These are phyloP conservation scores for Butastur rufipennis DNA, from an alignment of 2,113 vertebrate species.

Conservation along the genomic window DNA sequence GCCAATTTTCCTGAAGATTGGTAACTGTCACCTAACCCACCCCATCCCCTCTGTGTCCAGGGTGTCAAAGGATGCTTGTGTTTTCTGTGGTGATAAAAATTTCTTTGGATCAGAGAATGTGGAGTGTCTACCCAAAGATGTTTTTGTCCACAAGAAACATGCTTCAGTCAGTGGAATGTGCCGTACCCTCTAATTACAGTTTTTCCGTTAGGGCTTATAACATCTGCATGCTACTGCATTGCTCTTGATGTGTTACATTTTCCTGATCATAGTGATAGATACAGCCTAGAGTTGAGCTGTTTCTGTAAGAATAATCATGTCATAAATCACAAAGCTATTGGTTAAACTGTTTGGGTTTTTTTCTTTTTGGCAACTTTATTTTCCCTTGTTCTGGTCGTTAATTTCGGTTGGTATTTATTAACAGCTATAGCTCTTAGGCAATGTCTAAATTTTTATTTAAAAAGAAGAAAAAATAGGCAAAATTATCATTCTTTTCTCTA, in stretches of 20 bases:
- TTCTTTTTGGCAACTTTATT: background rate
- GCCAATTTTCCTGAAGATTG: background rate
- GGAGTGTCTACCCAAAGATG: background rate
- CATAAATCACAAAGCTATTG: background rate
- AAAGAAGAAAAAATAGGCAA: background rate
- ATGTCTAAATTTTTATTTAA: background rate
- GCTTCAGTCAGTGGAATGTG: background rate
- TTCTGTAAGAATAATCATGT: background rate
- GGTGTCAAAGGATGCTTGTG: background rate
- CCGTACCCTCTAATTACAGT: background rate
- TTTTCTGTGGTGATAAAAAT: background rate
- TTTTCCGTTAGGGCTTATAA: background rate
- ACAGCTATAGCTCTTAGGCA: background rate
- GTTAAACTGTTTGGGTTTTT: background rate
- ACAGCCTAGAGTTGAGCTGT: background rate
- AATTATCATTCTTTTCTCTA: background rate
- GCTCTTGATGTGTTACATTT: fast-evolving
- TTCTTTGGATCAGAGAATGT: background rate
- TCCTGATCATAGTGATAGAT: background rate
- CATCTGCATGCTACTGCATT: background rate
- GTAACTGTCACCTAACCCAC: background rate
- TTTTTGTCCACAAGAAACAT: background rate
- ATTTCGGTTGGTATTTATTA: background rate
- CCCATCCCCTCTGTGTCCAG: too few relatives aligned
- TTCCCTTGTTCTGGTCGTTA: background rate